Base-by-base conservation (phyloP, 2,888 invertebrate genomes). In the Rhimphoctona megacephalus region DNA sequence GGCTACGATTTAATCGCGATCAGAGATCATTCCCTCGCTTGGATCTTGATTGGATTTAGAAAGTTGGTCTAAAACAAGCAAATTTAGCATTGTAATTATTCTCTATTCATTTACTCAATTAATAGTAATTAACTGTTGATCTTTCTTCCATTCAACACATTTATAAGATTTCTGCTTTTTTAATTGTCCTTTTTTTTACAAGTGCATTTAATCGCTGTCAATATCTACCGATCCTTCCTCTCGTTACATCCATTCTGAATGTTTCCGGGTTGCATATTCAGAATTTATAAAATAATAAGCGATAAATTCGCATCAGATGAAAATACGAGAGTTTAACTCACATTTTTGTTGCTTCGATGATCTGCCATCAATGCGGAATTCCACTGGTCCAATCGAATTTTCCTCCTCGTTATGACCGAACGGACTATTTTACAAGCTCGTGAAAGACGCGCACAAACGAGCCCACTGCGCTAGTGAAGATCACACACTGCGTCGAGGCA, bases 341-440 rank as follows among this genome's bases (percentile, higher is more conserved):
- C 94, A 94, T 94, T 94, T 94, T 94, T 94, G 92, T 92, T 91
- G 93, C 92, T 92, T 94, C 94, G 94, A 93, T 94, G 92, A 93
- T 92, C 91, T 91, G 93, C 94, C 94, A 94, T 94, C 92, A 93
- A 94, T 91, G 91, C 87, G 85, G 79, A 89, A 86, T 86, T 86
- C 85, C 90, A 84, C 83, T 73, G 83, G 76, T 83, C 81, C 81
- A 70, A 81, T 57, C 70, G 69, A 70, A 61, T 85, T 80, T 86
- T 57, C 88, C 73, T 74, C 87, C 77, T 73, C 66, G 76, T 76
- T 79, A 57, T 36, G 33, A 74, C 81, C 49, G 54, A 70, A 80
- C 54, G 67, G 43, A 83, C 54, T 19, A 57, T 54, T 67, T 33
- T 43, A 43, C 54, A 72, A 76, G 76, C 74, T 80, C 78, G 81